Evolutionary conservation across 2,113 vertebrate species (phyloP), one percentile per base, ranked within the genome.

Genomic region (Caracal caracal): DNA sequence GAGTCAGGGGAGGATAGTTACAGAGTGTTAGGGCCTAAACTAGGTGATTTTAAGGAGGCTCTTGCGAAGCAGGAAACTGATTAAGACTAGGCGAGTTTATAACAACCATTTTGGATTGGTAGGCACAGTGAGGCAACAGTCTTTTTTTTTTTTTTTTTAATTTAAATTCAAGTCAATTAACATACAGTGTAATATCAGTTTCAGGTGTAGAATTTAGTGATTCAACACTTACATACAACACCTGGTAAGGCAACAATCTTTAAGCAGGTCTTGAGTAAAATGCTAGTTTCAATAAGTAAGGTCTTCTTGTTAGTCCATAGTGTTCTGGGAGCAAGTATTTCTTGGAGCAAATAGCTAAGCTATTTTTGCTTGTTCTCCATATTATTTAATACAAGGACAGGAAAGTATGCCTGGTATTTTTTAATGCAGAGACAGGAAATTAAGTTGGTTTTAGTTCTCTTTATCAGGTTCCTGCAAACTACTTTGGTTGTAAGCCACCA

Each of bases 401-500:
- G 75, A 80, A 85, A 49, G 63, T 71, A 80, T 94, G 63, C 75
- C 33, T 59, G 65, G 56, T 71, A 73, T 86, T 92, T 78, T 56
- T 49, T 19, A 88, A 81, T 40, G 24, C 19, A 49, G 65, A 79
- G 92, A 71, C 65, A 81, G 84, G 84, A 88, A 88, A 88, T 71
- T 88, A 71, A 81, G 56, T 88, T 94, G 65, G 76, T 88, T 88
- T 88, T 78, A 71, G 40, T 88, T 94, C 75, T 70, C 12, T 81
- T 93, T 88, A 71, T 80, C 84, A 71, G 92, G 75, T 71, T 88
- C 49, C 84, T 81, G 75, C 84, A 88, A 88, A 70, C 63, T 88
- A 61, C 59, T 94, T 94, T 94, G 61, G 51, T 71, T 33, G 51
- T 61, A 87, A 88, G 75, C 43, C 43, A 71, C 19, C 33, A 61